A percentile compares a stretch with the other conserved stretches of the same genome.
phyloP scores from a whole-genome alignment of 1,140 invertebrate species.

The Tribolium madens region DNA sequence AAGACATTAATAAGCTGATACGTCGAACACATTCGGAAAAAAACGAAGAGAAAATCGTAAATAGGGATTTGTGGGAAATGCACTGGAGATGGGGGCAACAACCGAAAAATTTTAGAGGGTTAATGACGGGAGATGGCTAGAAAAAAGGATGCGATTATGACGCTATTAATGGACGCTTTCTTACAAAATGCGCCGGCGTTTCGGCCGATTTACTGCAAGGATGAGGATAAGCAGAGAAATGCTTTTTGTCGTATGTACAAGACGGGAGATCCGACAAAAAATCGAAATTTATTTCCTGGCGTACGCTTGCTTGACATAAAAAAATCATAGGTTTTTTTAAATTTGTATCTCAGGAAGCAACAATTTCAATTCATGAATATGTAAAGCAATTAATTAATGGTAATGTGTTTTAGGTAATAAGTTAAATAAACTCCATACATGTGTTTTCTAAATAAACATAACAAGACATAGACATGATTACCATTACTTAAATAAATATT shows the following conservation, averaged over 20 bases:
- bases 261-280: not conserved
- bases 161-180: not conserved
- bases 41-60: slow-evolving; percentile 16
- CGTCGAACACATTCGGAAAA: slow-evolving; percentile 23
- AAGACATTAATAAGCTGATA: slow-evolving; percentile 56
- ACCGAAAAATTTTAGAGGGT: not conserved
- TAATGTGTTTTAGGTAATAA: too few relatives aligned
- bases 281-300: not conserved
- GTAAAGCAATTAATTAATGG: too few relatives aligned
- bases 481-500: too few relatives aligned
- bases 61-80: not conserved
- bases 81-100: not conserved
- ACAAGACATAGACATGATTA: too few relatives aligned
- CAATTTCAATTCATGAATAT: too few relatives aligned
- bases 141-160: not conserved
- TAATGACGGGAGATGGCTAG: not conserved
- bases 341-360: too few relatives aligned
- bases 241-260: not conserved
- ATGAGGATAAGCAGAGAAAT: not conserved
- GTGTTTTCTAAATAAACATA: too few relatives aligned
- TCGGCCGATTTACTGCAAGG: not conserved
- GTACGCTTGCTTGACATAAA: too few relatives aligned
- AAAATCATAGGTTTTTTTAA: too few relatives aligned
- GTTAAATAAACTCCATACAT: too few relatives aligned
- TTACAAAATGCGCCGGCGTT: not conserved